A percentile compares a stretch with the other conserved stretches of the same genome.
phyloP scores from a whole-genome alignment of 2,888 invertebrate species.

The Diogma glabrata region DNA sequence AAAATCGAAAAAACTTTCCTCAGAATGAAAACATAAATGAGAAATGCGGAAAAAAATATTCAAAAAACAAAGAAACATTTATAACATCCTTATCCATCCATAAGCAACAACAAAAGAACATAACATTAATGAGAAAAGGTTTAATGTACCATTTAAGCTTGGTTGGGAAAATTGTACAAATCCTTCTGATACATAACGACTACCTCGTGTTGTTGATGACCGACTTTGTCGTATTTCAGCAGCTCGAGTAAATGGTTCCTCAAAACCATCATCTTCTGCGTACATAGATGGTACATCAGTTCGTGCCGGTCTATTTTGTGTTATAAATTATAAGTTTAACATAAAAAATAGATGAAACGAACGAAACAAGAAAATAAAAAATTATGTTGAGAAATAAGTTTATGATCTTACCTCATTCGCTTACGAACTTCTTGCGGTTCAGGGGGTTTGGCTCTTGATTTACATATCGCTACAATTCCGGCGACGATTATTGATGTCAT shows the following conservation, averaged over 20 bases:
- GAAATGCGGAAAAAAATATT: too few relatives aligned
- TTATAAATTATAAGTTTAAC: neutral
- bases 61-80: too few relatives aligned
- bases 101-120: too few relatives aligned
- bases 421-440: slow-evolving; percentile 38
- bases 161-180: slow-evolving; percentile 39
- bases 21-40: too few relatives aligned
- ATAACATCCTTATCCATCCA: too few relatives aligned
- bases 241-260: slow-evolving; percentile 24
- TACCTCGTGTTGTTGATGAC: slow-evolving; percentile 23
- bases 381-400: slow-evolving; percentile 6
- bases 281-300: slow-evolving; percentile 39
- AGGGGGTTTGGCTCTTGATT: slow-evolving; percentile 36
- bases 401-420: slow-evolving; percentile 32
- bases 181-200: slow-evolving; percentile 35
- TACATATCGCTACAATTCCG: slow-evolving; percentile 37
- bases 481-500: slow-evolving; percentile 39
- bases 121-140: too few relatives aligned
- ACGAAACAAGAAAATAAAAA: neutral
- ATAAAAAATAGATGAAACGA: neutral
- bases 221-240: slow-evolving; percentile 24
- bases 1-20: too few relatives aligned
- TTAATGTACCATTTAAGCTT: slow-evolving; percentile 35
- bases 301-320: slow-evolving; percentile 30
- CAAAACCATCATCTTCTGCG: slow-evolving; percentile 36